Percentiles rank a stretch among this genome's conserved stretches.
Evolutionary conservation across 2,797 vertebrate genomes (phyloP).

Genomic region (Natrix natrix): DNA sequence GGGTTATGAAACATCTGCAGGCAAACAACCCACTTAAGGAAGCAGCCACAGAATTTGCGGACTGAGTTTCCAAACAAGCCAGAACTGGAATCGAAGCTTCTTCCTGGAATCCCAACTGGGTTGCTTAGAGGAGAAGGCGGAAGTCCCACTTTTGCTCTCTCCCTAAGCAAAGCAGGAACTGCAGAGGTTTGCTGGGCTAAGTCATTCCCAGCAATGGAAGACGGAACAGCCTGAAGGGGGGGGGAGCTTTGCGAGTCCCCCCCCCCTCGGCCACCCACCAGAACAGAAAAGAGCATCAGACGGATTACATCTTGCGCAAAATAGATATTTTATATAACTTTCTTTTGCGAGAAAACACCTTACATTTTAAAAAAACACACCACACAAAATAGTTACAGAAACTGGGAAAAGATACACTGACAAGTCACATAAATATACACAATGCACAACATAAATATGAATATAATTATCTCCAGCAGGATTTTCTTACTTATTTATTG

Average conservation of each 20-base stretch:
- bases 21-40: neutral
- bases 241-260: neutral
- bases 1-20: neutral
- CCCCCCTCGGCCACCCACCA: accelerated
- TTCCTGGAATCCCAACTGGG: neutral
- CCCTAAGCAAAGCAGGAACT: too few relatives aligned
- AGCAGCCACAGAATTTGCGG: neutral
- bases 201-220: too few relatives aligned
- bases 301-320: slow-evolving; percentile 18
- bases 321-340: slow-evolving; percentile 43
- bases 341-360: slow-evolving; percentile 14
- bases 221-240: too few relatives aligned
- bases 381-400: neutral
- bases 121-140: neutral
- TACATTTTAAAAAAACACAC: neutral
- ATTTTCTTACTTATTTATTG: neutral
- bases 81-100: neutral
- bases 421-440: slow-evolving; percentile 34
- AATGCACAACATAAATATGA: slow-evolving; percentile 37
- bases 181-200: neutral
- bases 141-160: neutral
- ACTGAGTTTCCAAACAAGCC: neutral
- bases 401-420: neutral
- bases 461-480: slow-evolving; percentile 31
- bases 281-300: neutral